Evolutionary conservation across 2,113 vertebrate genomes (phyloP).

Genomic region (Epinephelus cyanopodus): DNA sequence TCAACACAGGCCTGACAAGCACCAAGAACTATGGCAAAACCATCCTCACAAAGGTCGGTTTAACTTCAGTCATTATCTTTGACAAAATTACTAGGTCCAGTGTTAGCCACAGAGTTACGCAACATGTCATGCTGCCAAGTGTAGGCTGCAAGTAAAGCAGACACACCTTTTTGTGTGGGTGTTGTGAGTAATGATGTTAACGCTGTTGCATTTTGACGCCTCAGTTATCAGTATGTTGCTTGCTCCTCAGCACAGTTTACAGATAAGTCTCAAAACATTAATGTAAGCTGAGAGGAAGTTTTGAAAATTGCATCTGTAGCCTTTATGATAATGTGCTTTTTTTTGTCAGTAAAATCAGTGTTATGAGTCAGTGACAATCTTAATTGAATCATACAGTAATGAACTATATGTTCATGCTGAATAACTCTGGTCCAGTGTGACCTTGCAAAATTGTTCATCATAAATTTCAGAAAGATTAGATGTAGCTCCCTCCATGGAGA

Average conservation of each 20-base stretch:
- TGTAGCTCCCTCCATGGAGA: too few relatives aligned
- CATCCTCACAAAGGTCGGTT: slow-evolving; percentile 95
- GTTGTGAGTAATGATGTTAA: slow-evolving; percentile 22
- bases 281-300: not conserved
- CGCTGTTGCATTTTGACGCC: slow-evolving; percentile 5
- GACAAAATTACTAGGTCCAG: not conserved
- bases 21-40: slow-evolving; percentile 99
- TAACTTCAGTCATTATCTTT: not conserved
- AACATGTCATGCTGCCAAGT: slow-evolving; percentile 29
- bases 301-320: not conserved
- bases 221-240: not conserved
- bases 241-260: not conserved
- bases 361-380: not conserved
- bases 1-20: slow-evolving; percentile 98
- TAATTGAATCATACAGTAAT: not conserved
- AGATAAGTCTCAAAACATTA: not conserved
- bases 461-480: too few relatives aligned
- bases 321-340: not conserved
- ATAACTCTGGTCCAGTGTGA: not conserved
- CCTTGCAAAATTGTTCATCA: too few relatives aligned
- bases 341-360: not conserved
- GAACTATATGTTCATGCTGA: not conserved
- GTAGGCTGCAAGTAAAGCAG: slow-evolving; percentile 27
- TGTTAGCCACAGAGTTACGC: slow-evolving; percentile 19
- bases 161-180: slow-evolving; percentile 47